Percentiles rank a stretch among this genome's conserved stretches.
Conservation (phyloP, 1,140 invertebrate species). For the Coenobita brevimanus region DNA sequence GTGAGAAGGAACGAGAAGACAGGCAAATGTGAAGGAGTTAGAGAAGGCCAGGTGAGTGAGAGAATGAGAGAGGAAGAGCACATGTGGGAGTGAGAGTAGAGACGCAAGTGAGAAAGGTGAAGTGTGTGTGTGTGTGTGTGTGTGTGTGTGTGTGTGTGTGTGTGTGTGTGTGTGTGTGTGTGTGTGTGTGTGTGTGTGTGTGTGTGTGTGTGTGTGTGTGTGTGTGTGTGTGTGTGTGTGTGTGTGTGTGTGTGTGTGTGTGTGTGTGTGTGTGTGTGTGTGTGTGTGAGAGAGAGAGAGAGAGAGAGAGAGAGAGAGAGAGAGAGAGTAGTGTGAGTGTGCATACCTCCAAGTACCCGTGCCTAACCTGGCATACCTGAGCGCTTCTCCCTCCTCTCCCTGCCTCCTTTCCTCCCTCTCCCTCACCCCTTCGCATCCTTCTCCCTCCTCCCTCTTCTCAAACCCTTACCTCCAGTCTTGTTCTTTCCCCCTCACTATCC, state of each 20-base stretch:
- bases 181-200: constrained; percentile 1
- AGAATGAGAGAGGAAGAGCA: background rate
- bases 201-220: background rate
- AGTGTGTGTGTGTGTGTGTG: background rate
- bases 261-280: too few species aligned
- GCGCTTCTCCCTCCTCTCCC: too few species aligned
- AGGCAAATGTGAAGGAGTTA: background rate
- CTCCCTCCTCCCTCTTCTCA: too few species aligned
- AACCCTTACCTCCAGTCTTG: too few species aligned
- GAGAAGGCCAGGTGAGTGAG: background rate
- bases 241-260: too few species aligned
- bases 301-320: background rate
- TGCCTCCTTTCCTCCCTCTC: too few species aligned
- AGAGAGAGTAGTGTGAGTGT: background rate
- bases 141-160: background rate
- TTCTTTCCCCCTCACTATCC: too few species aligned
- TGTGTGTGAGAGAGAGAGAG: background rate
- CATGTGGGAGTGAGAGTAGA: background rate
- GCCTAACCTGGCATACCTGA: too few species aligned
- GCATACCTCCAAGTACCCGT: too few species aligned
- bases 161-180: constrained; percentile 1
- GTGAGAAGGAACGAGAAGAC: background rate
- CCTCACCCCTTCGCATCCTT: too few species aligned
- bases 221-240: too few species aligned
- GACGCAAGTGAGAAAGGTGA: background rate